Evolutionary conservation across 2,113 vertebrate species (phyloP).

Genomic region (Trogon melanurus): DNA sequence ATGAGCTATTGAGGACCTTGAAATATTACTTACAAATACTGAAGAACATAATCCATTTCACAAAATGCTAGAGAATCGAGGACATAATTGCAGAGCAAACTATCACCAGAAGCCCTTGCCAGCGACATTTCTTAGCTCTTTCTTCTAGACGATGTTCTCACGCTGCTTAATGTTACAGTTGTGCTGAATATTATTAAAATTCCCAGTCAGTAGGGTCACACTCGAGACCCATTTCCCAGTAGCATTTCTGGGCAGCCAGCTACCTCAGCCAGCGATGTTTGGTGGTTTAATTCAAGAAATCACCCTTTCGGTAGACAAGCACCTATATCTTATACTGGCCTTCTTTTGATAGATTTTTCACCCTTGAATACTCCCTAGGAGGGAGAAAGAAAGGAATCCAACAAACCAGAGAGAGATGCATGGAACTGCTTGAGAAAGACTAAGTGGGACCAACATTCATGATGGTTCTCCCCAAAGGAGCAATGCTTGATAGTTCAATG

Average conservation of each 20-base stretch:
- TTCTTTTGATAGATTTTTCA: neutral
- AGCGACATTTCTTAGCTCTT: neutral
- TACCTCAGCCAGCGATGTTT: neutral
- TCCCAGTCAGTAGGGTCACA: neutral
- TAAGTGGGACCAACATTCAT: neutral
- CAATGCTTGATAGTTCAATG: neutral
- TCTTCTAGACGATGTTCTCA: neutral
- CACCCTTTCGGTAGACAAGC: neutral
- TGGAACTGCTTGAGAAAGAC: neutral
- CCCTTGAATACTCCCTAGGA: neutral
- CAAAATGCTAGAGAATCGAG: neutral
- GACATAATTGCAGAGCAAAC: neutral
- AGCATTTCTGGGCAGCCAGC: neutral
- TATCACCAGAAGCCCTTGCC: neutral
- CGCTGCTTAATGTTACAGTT: fast-evolving
- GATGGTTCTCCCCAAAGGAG: neutral
- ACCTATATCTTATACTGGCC: fast-evolving
- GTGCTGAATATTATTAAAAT: neutral
- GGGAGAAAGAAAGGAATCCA: neutral
- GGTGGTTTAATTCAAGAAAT: neutral
- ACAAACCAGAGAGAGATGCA: neutral
- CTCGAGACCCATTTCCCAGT: neutral
- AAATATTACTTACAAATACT: neutral
- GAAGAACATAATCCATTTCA: neutral
- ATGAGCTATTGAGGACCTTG: neutral